Evolutionary conservation across 2,888 invertebrate species (phyloP), one percentile per base, ranked within the genome.

Genomic region (Cerastis leucographa): DNA sequence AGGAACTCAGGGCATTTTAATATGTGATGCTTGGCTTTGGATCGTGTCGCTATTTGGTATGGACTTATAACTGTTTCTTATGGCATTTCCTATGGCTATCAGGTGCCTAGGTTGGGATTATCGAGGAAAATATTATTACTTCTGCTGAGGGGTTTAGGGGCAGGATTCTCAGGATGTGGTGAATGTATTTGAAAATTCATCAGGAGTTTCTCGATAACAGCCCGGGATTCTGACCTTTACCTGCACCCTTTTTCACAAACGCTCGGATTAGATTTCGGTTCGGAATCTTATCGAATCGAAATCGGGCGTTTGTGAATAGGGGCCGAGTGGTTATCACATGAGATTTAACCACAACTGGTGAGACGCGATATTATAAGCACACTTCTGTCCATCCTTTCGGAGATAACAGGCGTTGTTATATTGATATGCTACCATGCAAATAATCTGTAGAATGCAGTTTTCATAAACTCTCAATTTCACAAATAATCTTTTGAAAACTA

Each of bases 11-110:
- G 29, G 82, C 69, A 83, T 85, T 76, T 59, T 85, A 85, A 85
- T 85, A 71, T 74, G 67, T 35, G 22, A 71, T 19, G 35, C 6
- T 25, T 42, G 65, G 35, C n/a, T 17, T 17, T 2, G 51, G 49
- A 14, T 78, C 84, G 86, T 86, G 86, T 73, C 11, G 72, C 59
- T 65, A 84, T 86, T 73, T 51, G 14, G 22, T 56, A 61, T 68
- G 17, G 72, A 25, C 14, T 42, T 69, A 35, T 84, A 86, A 86
- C 86, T 86, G 86, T 83, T 66, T 80, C 29, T 12, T 61, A 68
- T 69, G 44, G 49, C 64, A 74, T 64, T 73, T 71, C 65, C 64
- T 56, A 68, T 69, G 22, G 14, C n/a, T 51, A 66, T 62, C 40
- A 17, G 51, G 69, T n/a, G 22, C 79, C 19, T 8, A 12, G 44